Evolutionary conservation across 2,797 vertebrate species (phyloP), one percentile per base, ranked within the genome.

Genomic region (Dipus sagitta): DNA sequence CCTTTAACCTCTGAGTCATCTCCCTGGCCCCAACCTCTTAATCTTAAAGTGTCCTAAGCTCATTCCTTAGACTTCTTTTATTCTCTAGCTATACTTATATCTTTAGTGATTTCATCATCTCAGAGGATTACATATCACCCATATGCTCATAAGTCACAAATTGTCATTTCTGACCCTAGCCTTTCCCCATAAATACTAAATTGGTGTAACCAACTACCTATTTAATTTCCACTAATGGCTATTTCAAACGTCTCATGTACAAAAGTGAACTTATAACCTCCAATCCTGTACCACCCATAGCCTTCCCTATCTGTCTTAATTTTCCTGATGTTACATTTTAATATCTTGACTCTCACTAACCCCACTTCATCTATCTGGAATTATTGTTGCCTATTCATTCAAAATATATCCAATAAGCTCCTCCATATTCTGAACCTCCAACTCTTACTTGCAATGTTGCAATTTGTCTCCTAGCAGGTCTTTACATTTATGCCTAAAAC

Each of bases 41-140:
- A 42, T 21, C 65, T 79, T 68, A 18, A 58, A 94, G 28, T 47
- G n/a, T 4, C 17, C 26, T 65, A 82, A 12, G 11, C 62, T n/a
- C 47, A 90, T 23, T 82, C 24, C 21, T 60, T 60, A 24, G n/a
- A 47, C 15, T 34, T 83, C 42, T 80, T 90, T 94, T 67, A 32
- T 91, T 94, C 38, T 86, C 68, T 89, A 47, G 38, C 26, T 94
- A 3, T 80, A 67, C 67, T 92, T 54, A 47, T 38, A 71, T 65
- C n/a, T 32, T 93, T 78, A 26, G 14, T 86, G 28, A 93, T 54
- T n/a, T 92, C 34, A 91, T 38, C 9, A 78, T 34, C 26, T 72
- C 34, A 60, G n/a, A 24, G 34, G 18, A 74, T 72, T 95, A 76
- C 15, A 86, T 64, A 24, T 65, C 58, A 38, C 26, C 68, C 24